Percentiles rank a stretch among this genome's conserved stretches.
Evolutionary conservation across 2,113 vertebrate genomes (phyloP).

Genomic region (Zapus hudsonius): DNA sequence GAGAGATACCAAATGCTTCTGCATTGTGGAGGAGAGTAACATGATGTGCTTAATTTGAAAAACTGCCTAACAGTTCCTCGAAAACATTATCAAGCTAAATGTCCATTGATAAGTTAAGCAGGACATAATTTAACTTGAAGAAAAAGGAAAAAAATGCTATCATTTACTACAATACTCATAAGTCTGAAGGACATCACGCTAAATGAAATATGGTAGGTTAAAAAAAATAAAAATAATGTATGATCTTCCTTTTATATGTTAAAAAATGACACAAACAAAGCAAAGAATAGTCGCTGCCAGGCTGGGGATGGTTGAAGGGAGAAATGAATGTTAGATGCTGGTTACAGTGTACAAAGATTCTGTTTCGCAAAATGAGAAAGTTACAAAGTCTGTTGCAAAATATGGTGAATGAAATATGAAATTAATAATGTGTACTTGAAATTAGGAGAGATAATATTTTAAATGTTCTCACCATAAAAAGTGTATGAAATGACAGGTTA

Average conservation of each 20-base stretch:
- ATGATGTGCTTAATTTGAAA: neutral
- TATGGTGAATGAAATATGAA: neutral
- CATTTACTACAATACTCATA: neutral
- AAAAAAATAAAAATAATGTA: neutral
- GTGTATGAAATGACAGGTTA: neutral
- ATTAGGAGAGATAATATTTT: neutral
- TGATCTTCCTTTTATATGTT: neutral
- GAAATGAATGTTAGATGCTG: neutral
- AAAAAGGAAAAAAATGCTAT: neutral
- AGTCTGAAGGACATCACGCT: neutral
- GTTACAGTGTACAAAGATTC: neutral
- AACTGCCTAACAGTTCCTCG: neutral
- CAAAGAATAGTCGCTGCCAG: neutral
- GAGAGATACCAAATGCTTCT: neutral
- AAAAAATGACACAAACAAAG: neutral
- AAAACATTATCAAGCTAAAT: neutral
- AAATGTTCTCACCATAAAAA: neutral
- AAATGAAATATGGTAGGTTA: neutral
- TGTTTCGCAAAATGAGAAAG: neutral
- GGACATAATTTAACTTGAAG: neutral
- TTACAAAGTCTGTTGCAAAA: neutral
- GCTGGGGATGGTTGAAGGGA: neutral
- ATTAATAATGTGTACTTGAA: neutral
- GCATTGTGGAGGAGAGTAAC: neutral
- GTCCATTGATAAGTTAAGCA: too few species aligned